phyloP scores from a whole-genome alignment of 1,140 invertebrate genomes.

The Formica selysi region DNA sequence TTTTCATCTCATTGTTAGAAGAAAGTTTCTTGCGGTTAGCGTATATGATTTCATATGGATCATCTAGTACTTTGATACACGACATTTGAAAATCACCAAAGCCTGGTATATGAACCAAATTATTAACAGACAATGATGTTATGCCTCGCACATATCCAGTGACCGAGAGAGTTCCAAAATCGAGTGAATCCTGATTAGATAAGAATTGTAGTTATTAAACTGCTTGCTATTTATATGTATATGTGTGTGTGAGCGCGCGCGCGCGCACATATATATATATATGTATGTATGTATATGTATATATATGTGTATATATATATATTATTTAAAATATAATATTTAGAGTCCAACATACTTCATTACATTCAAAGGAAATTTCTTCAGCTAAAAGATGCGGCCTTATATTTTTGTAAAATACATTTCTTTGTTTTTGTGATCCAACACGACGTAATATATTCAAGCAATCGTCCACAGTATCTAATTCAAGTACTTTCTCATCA shows the following conservation, averaged over 20 bases:
- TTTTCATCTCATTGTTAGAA: conserved; percentile 78
- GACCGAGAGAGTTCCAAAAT: conserved; percentile 92
- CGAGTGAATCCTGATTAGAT: conserved; percentile 68
- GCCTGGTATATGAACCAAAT: conserved; percentile 95
- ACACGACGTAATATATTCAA: conserved; percentile 93
- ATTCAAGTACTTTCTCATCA: conserved; percentile 92
- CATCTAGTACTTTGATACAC: conserved; percentile 91
- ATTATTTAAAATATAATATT: conserved; percentile 20
- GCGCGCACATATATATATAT: not conserved
- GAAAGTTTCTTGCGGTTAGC: conserved; percentile 51
- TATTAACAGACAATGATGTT: conserved; percentile 93
- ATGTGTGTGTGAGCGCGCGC: no score
- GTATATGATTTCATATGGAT: conserved; percentile 91
- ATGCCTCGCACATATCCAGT: conserved; percentile 94
- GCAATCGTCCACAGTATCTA: conserved; percentile 92
- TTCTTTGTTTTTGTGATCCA: conserved; percentile 93
- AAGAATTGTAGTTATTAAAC: conserved; percentile 52
- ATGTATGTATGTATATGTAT: conserved; percentile 16
- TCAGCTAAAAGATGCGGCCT: conserved; percentile 94
- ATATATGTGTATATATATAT: conserved; percentile 25
- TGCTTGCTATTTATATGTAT: not conserved
- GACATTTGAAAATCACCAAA: conserved; percentile 97
- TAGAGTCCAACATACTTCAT: conserved; percentile 69
- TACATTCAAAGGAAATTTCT: conserved; percentile 88
- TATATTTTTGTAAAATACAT: conserved; percentile 91